A percentile compares a stretch with the other conserved stretches of the same genome.
phyloP scores from a whole-genome alignment of 2,113 vertebrate species.

The Physeter macrocephalus region DNA sequence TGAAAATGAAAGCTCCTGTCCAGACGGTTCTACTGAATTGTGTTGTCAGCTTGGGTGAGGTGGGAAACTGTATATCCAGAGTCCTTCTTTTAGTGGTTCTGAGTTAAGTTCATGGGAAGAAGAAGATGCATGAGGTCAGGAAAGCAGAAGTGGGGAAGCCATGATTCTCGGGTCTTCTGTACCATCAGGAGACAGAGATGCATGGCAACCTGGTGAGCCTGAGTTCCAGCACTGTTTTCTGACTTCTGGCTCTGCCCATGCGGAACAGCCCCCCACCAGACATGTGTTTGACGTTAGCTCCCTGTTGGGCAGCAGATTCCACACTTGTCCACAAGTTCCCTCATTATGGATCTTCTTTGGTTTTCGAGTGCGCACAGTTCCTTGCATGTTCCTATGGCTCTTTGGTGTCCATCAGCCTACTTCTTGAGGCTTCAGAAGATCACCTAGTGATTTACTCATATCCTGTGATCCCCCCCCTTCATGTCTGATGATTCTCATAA shows the following conservation, averaged over 20 bases:
- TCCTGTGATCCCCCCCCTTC: too few relatives aligned
- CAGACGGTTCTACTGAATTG: neutral
- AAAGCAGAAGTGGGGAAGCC: neutral
- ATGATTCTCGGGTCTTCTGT: neutral
- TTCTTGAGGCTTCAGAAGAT: neutral
- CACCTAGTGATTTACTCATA: too few relatives aligned
- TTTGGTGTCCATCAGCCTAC: neutral
- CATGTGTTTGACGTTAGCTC: neutral
- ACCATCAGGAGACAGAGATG: neutral
- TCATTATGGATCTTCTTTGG: neutral
- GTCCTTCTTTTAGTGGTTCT: neutral
- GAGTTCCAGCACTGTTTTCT: neutral
- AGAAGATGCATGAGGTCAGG: neutral
- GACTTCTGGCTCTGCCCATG: neutral
- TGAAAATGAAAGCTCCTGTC: neutral
- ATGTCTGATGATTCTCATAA: neutral
- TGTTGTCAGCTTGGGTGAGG: too few relatives aligned
- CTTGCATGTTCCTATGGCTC: neutral
- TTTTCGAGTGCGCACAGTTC: neutral
- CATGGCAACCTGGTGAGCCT: neutral
- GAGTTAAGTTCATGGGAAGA: neutral
- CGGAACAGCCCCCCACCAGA: neutral
- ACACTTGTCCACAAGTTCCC: neutral
- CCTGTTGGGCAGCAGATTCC: neutral
- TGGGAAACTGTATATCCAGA: neutral